Evolutionary conservation across 2,888 invertebrate genomes (phyloP), one percentile per base, ranked within the genome.

Genomic region (Timema podura): DNA sequence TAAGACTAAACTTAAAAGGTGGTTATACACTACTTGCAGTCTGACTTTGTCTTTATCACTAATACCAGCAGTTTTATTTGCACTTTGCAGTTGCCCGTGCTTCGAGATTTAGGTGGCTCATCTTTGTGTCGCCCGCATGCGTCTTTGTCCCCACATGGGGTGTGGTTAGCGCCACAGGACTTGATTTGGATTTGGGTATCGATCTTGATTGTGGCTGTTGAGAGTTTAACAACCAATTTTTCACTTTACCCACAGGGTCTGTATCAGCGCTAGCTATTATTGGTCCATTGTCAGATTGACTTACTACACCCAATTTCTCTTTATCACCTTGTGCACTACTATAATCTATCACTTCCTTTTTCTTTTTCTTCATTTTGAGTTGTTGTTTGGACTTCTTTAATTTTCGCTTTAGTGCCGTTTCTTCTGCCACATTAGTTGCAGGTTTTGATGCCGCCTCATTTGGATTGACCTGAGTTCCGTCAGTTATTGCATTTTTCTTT

Each of bases 1-100:
- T 91, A 69, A 93, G 86, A 79, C 92, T 92, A 81, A 93, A 93
- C 77, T 92, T 91, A 81, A 93, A 93, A 11, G 93, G 93, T 67
- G 93, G 93, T 79, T 93, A 80, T 92, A 93, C 46, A 93, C 91
- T 49, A 93, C 93, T 81, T 93, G 93, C 44, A 93, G 82, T 74
- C 91, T 87, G 11, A 93, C 88, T 79, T 91, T 91, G 71, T 80
- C 72, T 54, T 71, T 70, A n/a, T 15, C 76, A 30, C 30, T 30
- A 74, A 0, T 74, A 70, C 51, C 69, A 70, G 7, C 68, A 67
- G 6, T 74, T 69, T 45, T 68, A 69, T 30, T 87, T 87, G 69
- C 84, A 51, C 84, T 83, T n/a, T 87, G 81, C 54, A 91, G 83
- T 90, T 90, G 16, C 89, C 90, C 72, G 89, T 87, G 76, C 91